Base-by-base conservation (phyloP, 2,113 vertebrate species). In the Phasianus colchicus region DNA sequence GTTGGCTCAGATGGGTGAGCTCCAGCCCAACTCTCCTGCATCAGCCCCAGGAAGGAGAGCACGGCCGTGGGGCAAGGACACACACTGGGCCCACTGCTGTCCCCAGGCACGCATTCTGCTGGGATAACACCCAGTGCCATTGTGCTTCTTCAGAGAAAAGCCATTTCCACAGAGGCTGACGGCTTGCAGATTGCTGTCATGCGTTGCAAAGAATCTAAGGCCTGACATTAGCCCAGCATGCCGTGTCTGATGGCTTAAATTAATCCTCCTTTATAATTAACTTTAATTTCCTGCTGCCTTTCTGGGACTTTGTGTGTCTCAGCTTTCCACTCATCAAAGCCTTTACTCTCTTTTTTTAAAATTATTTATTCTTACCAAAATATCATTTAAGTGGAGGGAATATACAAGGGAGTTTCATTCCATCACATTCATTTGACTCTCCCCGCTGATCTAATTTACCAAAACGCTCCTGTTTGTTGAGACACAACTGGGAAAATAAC, bases 201-300 rank as follows among this genome's bases (percentile, higher is more conserved):
- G 90, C 95, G 63, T 61, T 93, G 94, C 96, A 87, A 76, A 70
- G 95, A 83, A 92, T 89, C 93, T 71, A 94, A 94, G 93, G 93
- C 92, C 92, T 95, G 95, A 97, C 94, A 96, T 97, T 96, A 97
- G 95, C 95, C 95, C 96, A 97, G 96, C 96, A 96, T 91, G 97
- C 90, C 78, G 88, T 67, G 93, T 96, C 95, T 97, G 96, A 96
- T 96, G 95, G 93, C 94, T 97, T 96, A 96, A 97, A 96, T 96
- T 97, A 97, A 97, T 97, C 96, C 95, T 95, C 91, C 95, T 95
- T 97, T 97, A 95, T 97, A 97, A 97, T 97, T 97, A 97, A 97
- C 96, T 97, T 96, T 96, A 96, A 97, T 97, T 97, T 97, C 96
- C 95, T 95, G 88, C 92, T 32, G 86, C 84, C 91, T 97, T 97